Conservation (phyloP, 2,113 vertebrate species). For the Columbina picui region DNA sequence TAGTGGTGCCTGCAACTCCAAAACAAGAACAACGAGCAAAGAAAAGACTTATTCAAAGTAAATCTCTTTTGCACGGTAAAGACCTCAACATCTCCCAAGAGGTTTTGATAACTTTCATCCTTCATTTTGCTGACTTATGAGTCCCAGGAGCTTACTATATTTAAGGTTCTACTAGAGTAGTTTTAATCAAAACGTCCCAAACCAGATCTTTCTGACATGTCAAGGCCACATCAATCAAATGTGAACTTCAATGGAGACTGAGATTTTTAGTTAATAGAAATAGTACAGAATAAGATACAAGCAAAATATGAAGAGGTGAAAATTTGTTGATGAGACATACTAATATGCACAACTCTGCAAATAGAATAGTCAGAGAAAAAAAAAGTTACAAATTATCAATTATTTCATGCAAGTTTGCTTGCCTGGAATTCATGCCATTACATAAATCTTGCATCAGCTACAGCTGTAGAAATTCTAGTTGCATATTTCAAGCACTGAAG, state of each 20-base stretch:
- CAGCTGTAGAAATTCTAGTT: not conserved
- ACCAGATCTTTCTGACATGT: not conserved
- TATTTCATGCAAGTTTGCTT: not conserved
- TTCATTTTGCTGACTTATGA: not conserved
- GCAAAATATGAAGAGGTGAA: not conserved
- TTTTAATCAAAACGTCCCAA: not conserved
- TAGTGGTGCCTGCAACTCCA: not conserved
- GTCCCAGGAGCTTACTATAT: not conserved
- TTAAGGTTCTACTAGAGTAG: not conserved
- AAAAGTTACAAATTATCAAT: not conserved
- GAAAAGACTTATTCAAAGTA: not conserved
- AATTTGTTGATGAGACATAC: not conserved
- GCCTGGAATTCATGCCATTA: not conserved
- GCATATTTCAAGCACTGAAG: not conserved
- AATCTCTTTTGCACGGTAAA: not conserved
- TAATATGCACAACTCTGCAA: not conserved
- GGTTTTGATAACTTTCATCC: not conserved
- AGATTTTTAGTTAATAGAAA: not conserved
- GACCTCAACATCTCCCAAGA: not conserved
- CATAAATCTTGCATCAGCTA: not conserved
- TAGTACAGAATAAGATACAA: not conserved
- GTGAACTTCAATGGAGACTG: not conserved
- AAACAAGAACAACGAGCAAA: not conserved
- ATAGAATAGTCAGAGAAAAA: not conserved
- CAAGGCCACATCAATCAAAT: not conserved